phyloP scores from a whole-genome alignment of 1,140 invertebrate genomes.

The Sarcophaga bullata region DNA sequence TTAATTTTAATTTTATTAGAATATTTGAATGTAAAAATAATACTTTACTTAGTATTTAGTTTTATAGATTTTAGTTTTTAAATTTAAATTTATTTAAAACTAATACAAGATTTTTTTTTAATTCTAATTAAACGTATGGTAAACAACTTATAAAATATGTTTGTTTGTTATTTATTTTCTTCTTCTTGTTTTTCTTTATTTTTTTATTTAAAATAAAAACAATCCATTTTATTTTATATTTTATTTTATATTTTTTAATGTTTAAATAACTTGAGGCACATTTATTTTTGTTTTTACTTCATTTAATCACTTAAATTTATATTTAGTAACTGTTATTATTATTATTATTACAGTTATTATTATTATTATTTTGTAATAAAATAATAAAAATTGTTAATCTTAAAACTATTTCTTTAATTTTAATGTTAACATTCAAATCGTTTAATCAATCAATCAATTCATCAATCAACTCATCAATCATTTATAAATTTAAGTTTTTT shows the following conservation, averaged over 20 bases:
- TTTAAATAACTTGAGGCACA: conserved; percentile 23
- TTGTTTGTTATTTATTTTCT: too few species aligned
- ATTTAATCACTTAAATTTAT: background rate
- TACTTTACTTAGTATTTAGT: background rate
- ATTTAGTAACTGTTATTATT: background rate
- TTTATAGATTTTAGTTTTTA: background rate
- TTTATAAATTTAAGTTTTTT: too few species aligned
- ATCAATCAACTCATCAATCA: too few species aligned
- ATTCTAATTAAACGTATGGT: too few species aligned
- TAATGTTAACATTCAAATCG: conserved; percentile 36
- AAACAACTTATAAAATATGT: too few species aligned
- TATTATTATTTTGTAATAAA: too few species aligned
- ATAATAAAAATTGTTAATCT: background rate
- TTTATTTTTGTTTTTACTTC: conserved; percentile 14
- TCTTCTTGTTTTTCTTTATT: too few species aligned
- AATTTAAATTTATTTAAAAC: too few species aligned
- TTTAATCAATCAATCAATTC: background rate
- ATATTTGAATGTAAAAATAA: background rate
- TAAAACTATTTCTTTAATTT: background rate
- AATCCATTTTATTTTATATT: too few species aligned
- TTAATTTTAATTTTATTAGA: background rate
- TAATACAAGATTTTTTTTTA: too few species aligned
- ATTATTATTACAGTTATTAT: background rate
- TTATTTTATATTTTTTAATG: background rate
- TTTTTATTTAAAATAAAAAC: too few species aligned